A percentile compares a stretch with the other conserved stretches of the same genome.
Conservation (phyloP, 2,888 invertebrate genomes). For the Lasioglossum zephyrum region DNA sequence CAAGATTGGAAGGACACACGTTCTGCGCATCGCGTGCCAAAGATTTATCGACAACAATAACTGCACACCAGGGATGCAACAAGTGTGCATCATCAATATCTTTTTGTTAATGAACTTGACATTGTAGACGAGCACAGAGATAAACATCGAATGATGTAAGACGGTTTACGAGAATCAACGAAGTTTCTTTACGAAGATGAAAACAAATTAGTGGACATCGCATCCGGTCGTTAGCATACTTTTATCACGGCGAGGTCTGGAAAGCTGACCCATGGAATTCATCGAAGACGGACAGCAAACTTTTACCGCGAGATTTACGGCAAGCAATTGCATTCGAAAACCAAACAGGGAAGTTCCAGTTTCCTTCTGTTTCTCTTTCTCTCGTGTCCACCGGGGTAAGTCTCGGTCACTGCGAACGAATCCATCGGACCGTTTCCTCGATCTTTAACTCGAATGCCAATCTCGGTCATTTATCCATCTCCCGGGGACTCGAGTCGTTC, state of each 20-base stretch:
- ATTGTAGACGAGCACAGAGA: background rate
- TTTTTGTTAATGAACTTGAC: background rate
- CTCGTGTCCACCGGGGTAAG: background rate
- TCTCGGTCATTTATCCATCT: constrained; percentile 70
- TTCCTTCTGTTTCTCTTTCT: constrained; percentile 1
- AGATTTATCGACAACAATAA: background rate
- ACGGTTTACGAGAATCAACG: background rate
- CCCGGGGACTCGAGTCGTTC: constrained; percentile 44
- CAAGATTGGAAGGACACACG: background rate
- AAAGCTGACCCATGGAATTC: constrained; percentile 60
- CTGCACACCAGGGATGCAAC: constrained; percentile 21
- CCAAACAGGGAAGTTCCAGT: constrained; percentile 66
- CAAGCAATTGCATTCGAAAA: constrained; percentile 74
- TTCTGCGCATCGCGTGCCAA: background rate
- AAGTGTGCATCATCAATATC: constrained; percentile 13
- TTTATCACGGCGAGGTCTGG: constrained; percentile 47
- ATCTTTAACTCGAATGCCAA: constrained; percentile 71
- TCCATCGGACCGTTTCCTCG: constrained; percentile 40
- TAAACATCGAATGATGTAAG: background rate
- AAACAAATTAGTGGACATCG: background rate
- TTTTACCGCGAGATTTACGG: constrained; percentile 76
- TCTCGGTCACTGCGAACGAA: background rate
- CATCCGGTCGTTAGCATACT: constrained; percentile 43
- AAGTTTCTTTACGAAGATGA: background rate
- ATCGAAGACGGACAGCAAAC: constrained; percentile 72